Evolutionary conservation across 1,140 invertebrate genomes (phyloP), one percentile per base, ranked within the genome.

Genomic region (Pseudobourletiella spinata): DNA sequence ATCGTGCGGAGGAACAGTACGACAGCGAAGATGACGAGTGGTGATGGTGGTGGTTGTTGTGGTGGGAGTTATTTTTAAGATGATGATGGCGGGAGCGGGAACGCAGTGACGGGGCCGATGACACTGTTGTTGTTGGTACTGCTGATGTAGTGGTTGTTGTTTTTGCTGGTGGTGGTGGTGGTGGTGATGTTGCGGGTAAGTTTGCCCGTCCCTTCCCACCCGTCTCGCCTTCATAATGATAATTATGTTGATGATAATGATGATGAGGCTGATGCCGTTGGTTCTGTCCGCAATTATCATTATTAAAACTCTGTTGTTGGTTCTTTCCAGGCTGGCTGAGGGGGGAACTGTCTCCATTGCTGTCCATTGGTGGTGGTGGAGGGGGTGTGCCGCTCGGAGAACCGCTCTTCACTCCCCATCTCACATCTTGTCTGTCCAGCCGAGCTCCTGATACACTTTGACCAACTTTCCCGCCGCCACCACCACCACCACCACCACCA

Each of bases 1-100:
- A 59, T 59, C 51, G 35, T 54, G 46, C 42, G 18, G 44, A 44
- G 28, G 50, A 57, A 0, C 56, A 44, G 24, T 57, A 39, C 8
- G n/a, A 55, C 26, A 28, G 39, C 14, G 57, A 64, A 26, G 48
- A 51, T 20, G 42, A 43, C 11, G 28, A 46, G 28, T 32, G 44
- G 35, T 58, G 59, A 52, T 61, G 54, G 35, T 64, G 48, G n/a
- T n/a, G n/a, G n/a, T n/a, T n/a, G n/a, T n/a, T n/a, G 8, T 64
- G 56, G 18, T 59, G 57, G 25, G 18, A 48, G 22, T 48, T 48
- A 48, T 48, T 48, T 18, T 48, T 48, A 18, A 18, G 14, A 22
- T 61, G 50, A 28, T 22, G 22, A 22, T 48, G 44, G 35, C 11
- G 35, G 32, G 32, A 39, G 16, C 25, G 18, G 20, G 22, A 22